Conservation (phyloP, 2,888 invertebrate species). For the Diachrysia chrysitis region DNA sequence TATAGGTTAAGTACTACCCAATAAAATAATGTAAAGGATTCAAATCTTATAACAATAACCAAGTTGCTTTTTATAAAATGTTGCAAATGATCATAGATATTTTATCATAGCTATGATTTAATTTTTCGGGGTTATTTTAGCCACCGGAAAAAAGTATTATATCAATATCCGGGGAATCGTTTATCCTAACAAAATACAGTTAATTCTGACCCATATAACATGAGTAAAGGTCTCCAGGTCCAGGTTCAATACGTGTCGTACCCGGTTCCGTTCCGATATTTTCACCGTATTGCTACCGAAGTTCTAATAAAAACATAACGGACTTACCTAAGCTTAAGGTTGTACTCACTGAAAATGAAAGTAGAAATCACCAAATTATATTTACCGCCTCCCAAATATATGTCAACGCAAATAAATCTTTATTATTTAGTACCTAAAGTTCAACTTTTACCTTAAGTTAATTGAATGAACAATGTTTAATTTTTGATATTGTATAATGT, state of each 20-base stretch:
- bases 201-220: constrained; percentile 12
- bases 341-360: constrained; percentile 54
- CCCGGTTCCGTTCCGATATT: constrained; percentile 29
- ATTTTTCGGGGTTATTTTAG: neutral
- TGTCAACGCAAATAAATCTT: constrained; percentile 14
- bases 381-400: constrained; percentile 25
- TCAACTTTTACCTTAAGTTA: constrained; percentile 17
- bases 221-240: constrained; percentile 21
- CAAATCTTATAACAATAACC: too few species aligned
- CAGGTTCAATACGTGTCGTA: constrained; percentile 22
- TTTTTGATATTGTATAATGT: constrained; percentile 35
- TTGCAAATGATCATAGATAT: neutral
- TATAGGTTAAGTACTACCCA: too few species aligned
- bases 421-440: constrained; percentile 22
- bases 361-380: constrained; percentile 38
- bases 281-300: constrained; percentile 23
- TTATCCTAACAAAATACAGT: constrained; percentile 6
- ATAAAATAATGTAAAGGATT: too few species aligned
- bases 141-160: neutral
- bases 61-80: neutral
- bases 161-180: neutral
- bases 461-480: neutral
- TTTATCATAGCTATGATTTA: neutral
- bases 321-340: constrained; percentile 57
- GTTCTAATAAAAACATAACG: constrained; percentile 59